Percentiles rank a stretch among this genome's conserved stretches.
Evolutionary conservation across 2,888 invertebrate species (phyloP).

Genomic region (Drosophila prolongata): DNA sequence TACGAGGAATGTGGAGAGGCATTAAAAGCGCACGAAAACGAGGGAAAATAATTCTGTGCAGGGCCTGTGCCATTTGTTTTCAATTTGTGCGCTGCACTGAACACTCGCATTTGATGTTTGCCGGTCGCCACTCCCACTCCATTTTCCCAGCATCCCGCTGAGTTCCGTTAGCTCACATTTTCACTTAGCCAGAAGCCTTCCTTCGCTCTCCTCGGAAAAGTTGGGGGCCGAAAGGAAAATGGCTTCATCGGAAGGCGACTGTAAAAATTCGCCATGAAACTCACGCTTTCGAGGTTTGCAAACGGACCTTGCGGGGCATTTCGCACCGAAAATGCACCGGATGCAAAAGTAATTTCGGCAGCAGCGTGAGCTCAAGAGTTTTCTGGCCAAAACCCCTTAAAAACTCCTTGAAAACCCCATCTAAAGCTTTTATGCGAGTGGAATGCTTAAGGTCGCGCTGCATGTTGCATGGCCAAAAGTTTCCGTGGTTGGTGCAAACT

Average conservation of each 20-base stretch:
- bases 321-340: slow-evolving; percentile 67
- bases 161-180: slow-evolving; percentile 68
- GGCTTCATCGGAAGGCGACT: slow-evolving; percentile 66
- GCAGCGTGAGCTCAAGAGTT: slow-evolving; percentile 49
- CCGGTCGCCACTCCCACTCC: slow-evolving; percentile 3
- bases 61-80: slow-evolving; percentile 77
- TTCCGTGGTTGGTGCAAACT: slow-evolving; percentile 39
- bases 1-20: slow-evolving; percentile 13
- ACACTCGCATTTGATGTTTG: slow-evolving; percentile 68
- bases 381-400: slow-evolving; percentile 12
- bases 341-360: slow-evolving; percentile 77
- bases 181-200: slow-evolving; percentile 61
- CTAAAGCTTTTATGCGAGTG: slow-evolving; percentile 56
- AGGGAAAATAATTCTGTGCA: slow-evolving; percentile 50
- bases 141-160: slow-evolving; percentile 27
- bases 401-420: slow-evolving; percentile 4
- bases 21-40: slow-evolving; percentile 26
- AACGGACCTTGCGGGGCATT: slow-evolving; percentile 70
- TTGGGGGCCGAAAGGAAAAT: slow-evolving; percentile 20
- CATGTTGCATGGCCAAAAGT: slow-evolving; percentile 15
- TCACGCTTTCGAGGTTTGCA: slow-evolving; percentile 65
- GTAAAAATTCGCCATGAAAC: slow-evolving; percentile 73
- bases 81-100: slow-evolving; percentile 70
- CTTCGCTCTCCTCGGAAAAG: not conserved
- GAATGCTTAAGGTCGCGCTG: slow-evolving; percentile 42